Evolutionary conservation across 2,888 invertebrate genomes (phyloP).

Genomic region (Thera britannica): DNA sequence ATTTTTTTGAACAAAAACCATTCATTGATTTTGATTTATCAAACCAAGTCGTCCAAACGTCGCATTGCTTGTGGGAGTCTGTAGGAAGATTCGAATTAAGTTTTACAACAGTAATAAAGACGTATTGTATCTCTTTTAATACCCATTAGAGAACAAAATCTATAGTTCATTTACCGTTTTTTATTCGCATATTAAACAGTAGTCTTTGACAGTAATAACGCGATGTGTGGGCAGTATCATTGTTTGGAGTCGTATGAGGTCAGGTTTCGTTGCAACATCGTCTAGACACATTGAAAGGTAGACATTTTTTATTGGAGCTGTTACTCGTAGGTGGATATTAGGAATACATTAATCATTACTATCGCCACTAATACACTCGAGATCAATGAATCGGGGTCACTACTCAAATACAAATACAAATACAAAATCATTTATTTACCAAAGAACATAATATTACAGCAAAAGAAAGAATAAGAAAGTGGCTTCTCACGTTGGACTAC

Average conservation of each 20-base stretch:
- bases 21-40: neutral
- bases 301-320: conserved; percentile 66
- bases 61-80: neutral
- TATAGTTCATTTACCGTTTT: conserved; percentile 48
- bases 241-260: conserved; percentile 59
- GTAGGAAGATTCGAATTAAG: neutral
- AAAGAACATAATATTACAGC: too few species aligned
- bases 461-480: too few species aligned
- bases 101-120: conserved; percentile 22
- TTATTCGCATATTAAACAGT: conserved; percentile 65
- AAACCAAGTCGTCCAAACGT: neutral
- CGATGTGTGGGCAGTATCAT: conserved; percentile 65
- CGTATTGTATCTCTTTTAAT: conserved; percentile 25
- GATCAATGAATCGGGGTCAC: conserved; percentile 1
- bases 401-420: too few species aligned
- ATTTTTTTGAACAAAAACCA: too few species aligned
- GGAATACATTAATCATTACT: conserved; percentile 60
- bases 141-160: conserved; percentile 35
- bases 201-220: conserved; percentile 53
- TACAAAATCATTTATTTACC: too few species aligned
- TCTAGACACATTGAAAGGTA: conserved; percentile 69
- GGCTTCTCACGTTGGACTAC: too few species aligned
- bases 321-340: conserved; percentile 61
- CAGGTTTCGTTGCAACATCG: conserved; percentile 57
- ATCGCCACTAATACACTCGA: neutral